Evolutionary conservation across 30 jellyfish, hydroid and myxozoan genomes (phyloP).

Genomic region (Aurelia aurita): DNA sequence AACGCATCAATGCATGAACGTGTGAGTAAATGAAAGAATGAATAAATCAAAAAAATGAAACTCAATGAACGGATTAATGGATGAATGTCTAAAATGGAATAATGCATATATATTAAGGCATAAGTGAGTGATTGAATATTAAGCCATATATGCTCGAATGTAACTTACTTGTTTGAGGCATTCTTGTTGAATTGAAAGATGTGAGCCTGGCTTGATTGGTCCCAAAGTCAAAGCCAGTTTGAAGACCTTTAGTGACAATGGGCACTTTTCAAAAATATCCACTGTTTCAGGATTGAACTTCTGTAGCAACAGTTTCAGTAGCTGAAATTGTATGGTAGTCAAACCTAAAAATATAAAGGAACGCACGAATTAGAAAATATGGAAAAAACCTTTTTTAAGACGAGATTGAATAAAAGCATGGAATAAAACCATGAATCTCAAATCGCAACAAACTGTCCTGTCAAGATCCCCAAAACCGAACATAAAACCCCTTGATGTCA

Average conservation of each 20-base stretch:
- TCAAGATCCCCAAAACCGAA: no score
- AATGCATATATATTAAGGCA: not conserved
- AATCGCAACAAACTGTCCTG: no score
- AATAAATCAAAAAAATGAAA: no score
- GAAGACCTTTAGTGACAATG: conserved; percentile 34
- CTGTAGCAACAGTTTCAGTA: conserved; percentile 26
- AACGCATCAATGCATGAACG: no score
- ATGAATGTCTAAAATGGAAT: not conserved
- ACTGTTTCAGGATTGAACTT: conserved; percentile 49
- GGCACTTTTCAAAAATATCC: conserved; percentile 51
- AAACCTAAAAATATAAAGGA: not conserved
- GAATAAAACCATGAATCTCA: no score
- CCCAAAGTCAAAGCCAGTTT: conserved; percentile 50
- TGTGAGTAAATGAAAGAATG: no score
- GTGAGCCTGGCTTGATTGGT: not conserved
- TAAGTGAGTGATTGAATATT: not conserved
- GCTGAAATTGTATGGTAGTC: not conserved
- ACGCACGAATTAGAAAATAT: no score
- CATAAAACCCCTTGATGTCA: no score
- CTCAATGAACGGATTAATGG: no score
- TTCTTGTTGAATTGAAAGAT: conserved; percentile 26
- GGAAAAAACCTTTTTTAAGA: no score
- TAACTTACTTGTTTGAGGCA: conserved; percentile 54
- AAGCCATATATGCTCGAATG: not conserved
- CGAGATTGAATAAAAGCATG: no score